Evolutionary conservation across 2,113 vertebrate species (phyloP), one percentile per base, ranked within the genome.

Genomic region (Dinomys branickii): DNA sequence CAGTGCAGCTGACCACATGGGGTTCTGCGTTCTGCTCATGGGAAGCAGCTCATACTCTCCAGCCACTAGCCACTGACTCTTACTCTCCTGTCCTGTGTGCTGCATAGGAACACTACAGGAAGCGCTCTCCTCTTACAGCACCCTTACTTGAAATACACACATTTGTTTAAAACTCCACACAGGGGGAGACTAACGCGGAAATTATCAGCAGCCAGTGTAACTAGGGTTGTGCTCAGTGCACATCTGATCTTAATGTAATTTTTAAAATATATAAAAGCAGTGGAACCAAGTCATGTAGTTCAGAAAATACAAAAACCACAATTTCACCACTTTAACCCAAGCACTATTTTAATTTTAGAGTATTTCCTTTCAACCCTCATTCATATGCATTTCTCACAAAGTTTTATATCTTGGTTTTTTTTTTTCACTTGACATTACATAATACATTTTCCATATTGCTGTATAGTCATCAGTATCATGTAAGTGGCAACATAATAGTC

Each of bases 261-360:
- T 44, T 33, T 58, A 50, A 84, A 88, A 88, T 11, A n/a, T 88
- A 83, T 35, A 24, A 58, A 78, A 91, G 54, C 85, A 91, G 75
- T 93, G 41, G 84, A 86, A 96, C 95, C n/a, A 89, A 91, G 44
- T 86, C 73, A 84, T 91, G 61, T 7, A 56, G 41, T 91, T 96
- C 87, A 80, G 58, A 97, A 96, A 94, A 88, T 69, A 19, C 35
- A 85, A 80, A 96, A 96, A 50, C 59, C 33, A 84, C 19, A 93
- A 24, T 89, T 93, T 54, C 47, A 78, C 28, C 63, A 63, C n/a
- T 97, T 69, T 85, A 87, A 90, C 44, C 38, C 67, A 77, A 88
- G 44, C 52, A 56, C 30, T 83, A 41, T 81, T 96, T 88, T 91
- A 82, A 88, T 83, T 94, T 89, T 87, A 81, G 78, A 90, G 16